Conservation (phyloP, 2,888 invertebrate genomes). For the Isoperla grammatica region DNA sequence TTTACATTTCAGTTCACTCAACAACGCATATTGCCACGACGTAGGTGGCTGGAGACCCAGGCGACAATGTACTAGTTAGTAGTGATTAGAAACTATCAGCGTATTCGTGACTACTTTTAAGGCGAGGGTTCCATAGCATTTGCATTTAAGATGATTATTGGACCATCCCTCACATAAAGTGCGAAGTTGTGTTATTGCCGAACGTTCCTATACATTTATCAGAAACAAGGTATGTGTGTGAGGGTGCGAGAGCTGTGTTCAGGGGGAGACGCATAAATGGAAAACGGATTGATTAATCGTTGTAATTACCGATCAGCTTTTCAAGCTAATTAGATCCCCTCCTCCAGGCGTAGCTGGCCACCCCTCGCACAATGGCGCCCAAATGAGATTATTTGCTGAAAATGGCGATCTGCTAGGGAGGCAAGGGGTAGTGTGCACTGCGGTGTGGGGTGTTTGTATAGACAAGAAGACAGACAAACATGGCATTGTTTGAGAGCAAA, state of each 20-base stretch:
- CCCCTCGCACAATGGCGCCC: constrained; percentile 31
- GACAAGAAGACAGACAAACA: constrained; percentile 17
- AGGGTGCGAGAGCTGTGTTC: background rate
- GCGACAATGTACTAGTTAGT: no score
- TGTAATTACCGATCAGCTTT: constrained; percentile 50
- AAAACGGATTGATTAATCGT: constrained; percentile 51
- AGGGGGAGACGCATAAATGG: constrained; percentile 40
- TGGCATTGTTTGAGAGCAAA: constrained; percentile 1
- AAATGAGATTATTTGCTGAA: constrained; percentile 48
- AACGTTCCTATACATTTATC: background rate
- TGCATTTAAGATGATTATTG: no score
- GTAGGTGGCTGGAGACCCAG: no score
- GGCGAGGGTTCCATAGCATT: no score
- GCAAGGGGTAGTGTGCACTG: constrained; percentile 8
- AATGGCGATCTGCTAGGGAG: constrained; percentile 40
- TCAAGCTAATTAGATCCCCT: constrained; percentile 37
- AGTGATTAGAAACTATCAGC: no score
- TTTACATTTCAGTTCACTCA: no score
- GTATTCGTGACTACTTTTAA: no score
- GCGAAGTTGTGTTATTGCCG: no score
- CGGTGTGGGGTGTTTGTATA: background rate
- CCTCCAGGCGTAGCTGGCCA: constrained; percentile 16
- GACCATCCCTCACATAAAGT: no score
- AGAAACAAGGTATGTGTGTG: background rate
- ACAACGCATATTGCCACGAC: no score